Percentiles rank a stretch among this genome's conserved stretches.
phyloP scores from a whole-genome alignment of 2,797 vertebrate genomes.

The Helarctos malayanus region DNA sequence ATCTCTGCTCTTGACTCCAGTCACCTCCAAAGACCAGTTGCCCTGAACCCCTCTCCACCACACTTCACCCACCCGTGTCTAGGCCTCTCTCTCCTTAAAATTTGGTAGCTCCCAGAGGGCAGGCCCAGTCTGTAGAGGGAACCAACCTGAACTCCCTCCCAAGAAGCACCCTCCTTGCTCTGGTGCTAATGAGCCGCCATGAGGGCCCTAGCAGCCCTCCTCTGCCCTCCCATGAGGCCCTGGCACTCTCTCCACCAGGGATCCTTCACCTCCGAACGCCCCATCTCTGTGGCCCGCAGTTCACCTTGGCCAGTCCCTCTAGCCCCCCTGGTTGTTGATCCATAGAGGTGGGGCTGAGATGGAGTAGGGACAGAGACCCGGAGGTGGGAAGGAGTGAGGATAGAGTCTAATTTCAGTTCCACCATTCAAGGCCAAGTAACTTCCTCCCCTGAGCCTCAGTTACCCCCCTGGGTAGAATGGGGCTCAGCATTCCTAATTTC shows the following conservation, averaged over 20 bases:
- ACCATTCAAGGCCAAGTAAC: background rate
- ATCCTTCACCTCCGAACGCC: too few relatives aligned
- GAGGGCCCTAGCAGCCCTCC: background rate
- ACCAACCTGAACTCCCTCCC: background rate
- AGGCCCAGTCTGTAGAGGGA: background rate
- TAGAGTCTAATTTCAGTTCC: background rate
- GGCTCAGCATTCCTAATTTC: background rate
- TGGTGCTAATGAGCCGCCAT: background rate
- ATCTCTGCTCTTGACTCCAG: background rate
- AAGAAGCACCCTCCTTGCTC: background rate
- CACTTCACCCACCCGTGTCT: background rate
- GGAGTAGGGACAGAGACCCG: background rate
- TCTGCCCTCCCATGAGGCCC: background rate
- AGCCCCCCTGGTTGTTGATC: background rate
- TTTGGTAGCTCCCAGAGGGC: background rate
- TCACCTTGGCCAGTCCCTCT: background rate
- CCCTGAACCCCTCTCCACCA: background rate
- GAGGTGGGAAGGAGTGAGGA: background rate
- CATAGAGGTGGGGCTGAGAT: background rate
- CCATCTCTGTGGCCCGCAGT: background rate
- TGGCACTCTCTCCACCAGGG: too few relatives aligned
- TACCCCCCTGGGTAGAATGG: background rate
- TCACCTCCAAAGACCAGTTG: background rate
- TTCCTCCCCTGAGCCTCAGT: constrained; percentile 13
- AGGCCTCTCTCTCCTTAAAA: background rate